Evolutionary conservation across 2,797 vertebrate genomes (phyloP), one percentile per base, ranked within the genome.

Genomic region (Tragopan temminckii): DNA sequence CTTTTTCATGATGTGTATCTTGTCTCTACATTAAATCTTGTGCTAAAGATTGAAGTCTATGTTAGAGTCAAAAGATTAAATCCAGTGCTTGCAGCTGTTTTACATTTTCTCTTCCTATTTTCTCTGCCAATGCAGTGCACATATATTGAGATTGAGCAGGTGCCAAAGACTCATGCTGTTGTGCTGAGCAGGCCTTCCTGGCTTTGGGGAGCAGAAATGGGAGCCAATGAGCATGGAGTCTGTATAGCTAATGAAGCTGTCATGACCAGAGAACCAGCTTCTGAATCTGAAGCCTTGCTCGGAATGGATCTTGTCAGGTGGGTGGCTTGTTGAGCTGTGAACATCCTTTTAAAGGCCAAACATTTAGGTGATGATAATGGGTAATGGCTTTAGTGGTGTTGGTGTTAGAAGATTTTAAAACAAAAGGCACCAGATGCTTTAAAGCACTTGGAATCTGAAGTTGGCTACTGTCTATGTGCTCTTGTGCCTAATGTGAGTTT

Each of bases 131-230:
- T 89, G 90, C 96, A 98, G 98, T 98, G 98, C 79, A 98, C 98
- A 0, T 98, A 98, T 9, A 97, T 98, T 71, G 96, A 97, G 71
- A 96, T 98, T 17, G 95, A 97, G 85, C 98, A 98, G 95, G 98
- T 95, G 62, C 95, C 71, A 0, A 97, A 90, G 95, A 98, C 98
- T n/a, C 97, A 98, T 4, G 98, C 98, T 33, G 84, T 98, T 5
- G 95, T 97, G 79, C 96, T 98, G 66, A 98, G 97, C 96, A 97
- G 97, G 89, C 98, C 98, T 11, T 97, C 98, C 59, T 98, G 98
- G 98, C 97, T 98, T 6, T 98, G 98, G 98, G 98, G 98, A 14
- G 98, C 98, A 89, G 98, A 98, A 92, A 98, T 98, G 98, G 98
- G 98, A 90, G 98, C 98, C 21, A 98, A 98, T 0, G 98, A 98